These are phyloP conservation scores for Sitta carolinensis DNA, from an alignment of 2,797 vertebrate genomes.

Conservation along the genomic window DNA sequence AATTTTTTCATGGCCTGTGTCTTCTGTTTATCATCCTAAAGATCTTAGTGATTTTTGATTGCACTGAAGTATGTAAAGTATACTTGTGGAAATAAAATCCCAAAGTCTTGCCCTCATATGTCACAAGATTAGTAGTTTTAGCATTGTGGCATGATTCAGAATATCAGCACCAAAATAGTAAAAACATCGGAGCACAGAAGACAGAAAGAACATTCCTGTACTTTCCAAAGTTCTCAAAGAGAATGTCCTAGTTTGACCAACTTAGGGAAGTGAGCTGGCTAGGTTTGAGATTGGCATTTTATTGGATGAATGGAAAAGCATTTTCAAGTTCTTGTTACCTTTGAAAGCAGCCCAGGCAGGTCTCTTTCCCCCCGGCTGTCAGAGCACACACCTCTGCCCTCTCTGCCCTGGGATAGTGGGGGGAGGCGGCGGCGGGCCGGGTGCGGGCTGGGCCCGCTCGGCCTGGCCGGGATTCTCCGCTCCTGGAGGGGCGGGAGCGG, in stretches of 20 bases:
- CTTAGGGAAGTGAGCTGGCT: too few species aligned
- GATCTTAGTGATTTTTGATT: neutral
- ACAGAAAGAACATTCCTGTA: neutral
- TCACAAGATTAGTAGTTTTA: neutral
- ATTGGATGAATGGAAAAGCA: too few species aligned
- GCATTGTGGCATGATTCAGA: neutral
- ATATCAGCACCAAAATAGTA: neutral
- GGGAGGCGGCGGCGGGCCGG: too few species aligned
- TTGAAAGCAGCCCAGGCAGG: too few species aligned
- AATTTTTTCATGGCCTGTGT: accelerated
- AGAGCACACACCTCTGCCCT: too few species aligned
- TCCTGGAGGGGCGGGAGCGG: too few species aligned
- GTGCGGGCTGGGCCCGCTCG: too few species aligned
- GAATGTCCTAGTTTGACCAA: neutral
- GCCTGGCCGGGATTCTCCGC: too few species aligned
- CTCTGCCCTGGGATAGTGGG: too few species aligned
- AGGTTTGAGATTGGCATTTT: too few species aligned
- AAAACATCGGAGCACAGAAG: neutral
- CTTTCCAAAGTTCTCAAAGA: neutral
- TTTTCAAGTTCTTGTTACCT: too few species aligned
- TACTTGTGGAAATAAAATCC: neutral
- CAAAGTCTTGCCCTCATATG: neutral
- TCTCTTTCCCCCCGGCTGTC: too few species aligned
- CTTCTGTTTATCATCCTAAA: neutral
- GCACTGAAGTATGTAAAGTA: neutral